Evolutionary conservation across 2,888 invertebrate genomes (phyloP).

Genomic region (Charanyca ferruginea): DNA sequence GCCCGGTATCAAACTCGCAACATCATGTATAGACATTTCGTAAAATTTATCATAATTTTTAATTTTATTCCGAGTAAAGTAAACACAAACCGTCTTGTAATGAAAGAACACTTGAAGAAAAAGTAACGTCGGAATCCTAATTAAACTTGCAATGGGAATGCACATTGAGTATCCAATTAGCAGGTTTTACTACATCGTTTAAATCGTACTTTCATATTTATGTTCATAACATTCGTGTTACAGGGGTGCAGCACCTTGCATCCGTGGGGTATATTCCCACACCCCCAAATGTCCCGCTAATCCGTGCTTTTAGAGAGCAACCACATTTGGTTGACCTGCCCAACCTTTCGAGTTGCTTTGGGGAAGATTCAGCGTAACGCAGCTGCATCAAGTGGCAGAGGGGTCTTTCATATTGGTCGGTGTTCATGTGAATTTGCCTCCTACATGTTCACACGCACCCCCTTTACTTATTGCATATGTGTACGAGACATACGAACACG

Average conservation of each 20-base stretch:
- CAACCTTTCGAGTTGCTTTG: slow-evolving; percentile 62
- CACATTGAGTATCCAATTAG: slow-evolving; percentile 49
- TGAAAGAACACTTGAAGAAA: slow-evolving; percentile 20
- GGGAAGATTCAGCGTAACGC: slow-evolving; percentile 52
- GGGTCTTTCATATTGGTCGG: slow-evolving; percentile 69
- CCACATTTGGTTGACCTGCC: slow-evolving; percentile 70
- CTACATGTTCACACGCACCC: slow-evolving; percentile 80
- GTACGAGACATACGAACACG: slow-evolving; percentile 52
- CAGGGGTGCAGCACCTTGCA: slow-evolving; percentile 75
- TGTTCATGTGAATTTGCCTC: slow-evolving; percentile 80
- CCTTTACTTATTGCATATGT: slow-evolving; percentile 59
- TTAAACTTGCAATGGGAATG: slow-evolving; percentile 18
- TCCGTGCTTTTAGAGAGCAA: slow-evolving; percentile 69
- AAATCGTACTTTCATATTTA: slow-evolving; percentile 47
- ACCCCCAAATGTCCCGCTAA: slow-evolving; percentile 77
- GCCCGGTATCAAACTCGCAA: too few relatives aligned
- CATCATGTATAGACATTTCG: too few relatives aligned
- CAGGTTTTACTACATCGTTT: slow-evolving; percentile 9
- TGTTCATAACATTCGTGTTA: slow-evolving; percentile 57
- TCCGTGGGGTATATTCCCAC: slow-evolving; percentile 76
- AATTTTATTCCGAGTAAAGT: not conserved
- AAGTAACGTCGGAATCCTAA: slow-evolving; percentile 20
- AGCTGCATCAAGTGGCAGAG: slow-evolving; percentile 67
- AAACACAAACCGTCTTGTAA: slow-evolving; percentile 7
- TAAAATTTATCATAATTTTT: slow-evolving; percentile 5